phyloP scores from a whole-genome alignment of 2,888 invertebrate genomes.

The Meghimatium bilineatum region DNA sequence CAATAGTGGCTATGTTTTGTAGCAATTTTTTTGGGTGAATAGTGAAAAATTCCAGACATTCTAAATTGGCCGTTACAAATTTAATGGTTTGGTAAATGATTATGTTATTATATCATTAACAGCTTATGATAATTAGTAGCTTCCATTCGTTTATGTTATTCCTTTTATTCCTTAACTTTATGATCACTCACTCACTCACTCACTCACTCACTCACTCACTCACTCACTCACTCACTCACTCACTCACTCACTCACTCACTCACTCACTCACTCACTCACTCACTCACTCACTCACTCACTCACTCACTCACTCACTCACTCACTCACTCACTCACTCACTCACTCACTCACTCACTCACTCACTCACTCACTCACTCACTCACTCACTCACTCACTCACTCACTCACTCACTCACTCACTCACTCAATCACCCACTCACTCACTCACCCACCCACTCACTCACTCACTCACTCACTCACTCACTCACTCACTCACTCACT shows the following conservation, averaged over 20 bases:
- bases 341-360: conserved; percentile 2
- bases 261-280: conserved; percentile 31
- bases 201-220: conserved; percentile 16
- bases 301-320: conserved; percentile 8
- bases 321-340: background rate
- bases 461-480: too few relatives aligned
- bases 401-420: background rate
- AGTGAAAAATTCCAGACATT: too few relatives aligned
- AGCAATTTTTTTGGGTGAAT: too few relatives aligned
- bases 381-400: background rate
- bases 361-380: background rate
- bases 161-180: too few relatives aligned
- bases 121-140: too few relatives aligned
- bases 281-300: conserved; percentile 38
- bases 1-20: too few relatives aligned
- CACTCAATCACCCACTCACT: background rate
- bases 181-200: conserved; percentile 3
- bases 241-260: conserved; percentile 22
- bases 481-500: too few relatives aligned
- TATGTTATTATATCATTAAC: too few relatives aligned
- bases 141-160: too few relatives aligned
- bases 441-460: background rate
- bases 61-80: too few relatives aligned
- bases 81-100: too few relatives aligned
- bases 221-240: conserved; percentile 33